Evolutionary conservation across 37 sponge, comb jelly and placozoan genomes (phyloP), one percentile per base, ranked within the genome.

Genomic region (Diacarnus erythraeanus): DNA sequence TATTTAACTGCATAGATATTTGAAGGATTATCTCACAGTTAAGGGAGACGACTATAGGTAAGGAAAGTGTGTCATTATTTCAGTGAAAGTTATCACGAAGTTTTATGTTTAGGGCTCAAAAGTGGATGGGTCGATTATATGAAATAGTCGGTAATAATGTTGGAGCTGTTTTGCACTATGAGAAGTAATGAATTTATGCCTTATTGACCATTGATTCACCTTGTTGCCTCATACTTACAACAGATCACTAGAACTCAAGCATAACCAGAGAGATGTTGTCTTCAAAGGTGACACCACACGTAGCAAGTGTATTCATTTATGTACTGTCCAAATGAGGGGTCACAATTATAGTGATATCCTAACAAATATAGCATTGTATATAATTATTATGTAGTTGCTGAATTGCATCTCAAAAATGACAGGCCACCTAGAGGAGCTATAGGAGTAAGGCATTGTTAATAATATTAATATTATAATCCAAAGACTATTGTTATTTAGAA

Each of bases 211-310:
- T n/a, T n/a, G n/a, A n/a, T n/a, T n/a, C n/a, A n/a, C n/a, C n/a
- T n/a, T n/a, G n/a, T n/a, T n/a, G n/a, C n/a, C n/a, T n/a, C n/a
- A n/a, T n/a, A n/a, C n/a, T n/a, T 47, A 15, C 12, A 12, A 47
- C 51, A 87, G 85, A 70, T 87, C 84, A 51, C 83, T 87, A 60
- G 81, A 87, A 64, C 59, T 92, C 63, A 80, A 71, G 56, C 38
- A 38, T 31, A 80, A 81, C 2, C 92, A 92, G 74, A 84, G 47
- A 12, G 92, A 92, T n/a, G 71, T 92, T 17, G 56, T 84, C 23
- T 23, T 81, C 27, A 33, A 42, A 57, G 83, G 91, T 91, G 26
- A 75, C 3, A 35, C 17, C 38, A 68, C 35, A 35, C 8, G 78
- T 59, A 37, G 23, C 29, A 63, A 35, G 9, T 68, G 34, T 12